Evolutionary conservation across 2,888 invertebrate species (phyloP).

Genomic region (Theretra japonica): DNA sequence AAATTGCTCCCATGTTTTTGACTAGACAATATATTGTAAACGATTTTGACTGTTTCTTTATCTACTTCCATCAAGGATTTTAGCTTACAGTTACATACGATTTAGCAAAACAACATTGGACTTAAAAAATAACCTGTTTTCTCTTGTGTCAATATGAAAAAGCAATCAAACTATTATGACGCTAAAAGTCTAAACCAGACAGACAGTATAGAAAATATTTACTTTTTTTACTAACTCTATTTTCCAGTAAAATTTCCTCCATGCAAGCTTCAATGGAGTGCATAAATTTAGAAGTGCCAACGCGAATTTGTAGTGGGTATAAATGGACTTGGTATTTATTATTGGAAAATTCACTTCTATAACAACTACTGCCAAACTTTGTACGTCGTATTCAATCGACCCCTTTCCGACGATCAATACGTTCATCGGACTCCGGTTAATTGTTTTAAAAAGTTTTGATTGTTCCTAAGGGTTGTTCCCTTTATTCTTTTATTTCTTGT

Average conservation of each 20-base stretch:
- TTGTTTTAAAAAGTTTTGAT: constrained; percentile 1
- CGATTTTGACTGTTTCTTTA: too few species aligned
- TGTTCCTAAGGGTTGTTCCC: not conserved
- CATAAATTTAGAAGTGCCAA: constrained; percentile 13
- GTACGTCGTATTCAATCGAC: too few species aligned
- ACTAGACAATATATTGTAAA: too few species aligned
- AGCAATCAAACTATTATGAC: not conserved
- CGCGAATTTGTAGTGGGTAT: not conserved
- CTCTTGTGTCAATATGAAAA: not conserved
- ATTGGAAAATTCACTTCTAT: constrained; percentile 17
- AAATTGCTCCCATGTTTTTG: too few species aligned
- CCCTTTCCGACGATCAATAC: not conserved
- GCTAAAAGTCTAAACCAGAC: not conserved
- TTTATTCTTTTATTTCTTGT: not conserved
- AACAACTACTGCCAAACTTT: not conserved
- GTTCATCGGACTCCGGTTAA: not conserved
- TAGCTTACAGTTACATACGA: too few species aligned
- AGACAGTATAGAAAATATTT: not conserved
- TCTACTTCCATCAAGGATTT: too few species aligned
- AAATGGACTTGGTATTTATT: constrained; percentile 5
- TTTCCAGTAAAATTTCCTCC: not conserved
- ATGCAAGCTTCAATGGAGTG: not conserved
- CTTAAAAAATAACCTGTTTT: not conserved
- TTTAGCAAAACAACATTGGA: not conserved
- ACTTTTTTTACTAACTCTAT: not conserved